Conservation (phyloP, 2,797 vertebrate genomes). For the Phrynocephalus vlangalii region DNA sequence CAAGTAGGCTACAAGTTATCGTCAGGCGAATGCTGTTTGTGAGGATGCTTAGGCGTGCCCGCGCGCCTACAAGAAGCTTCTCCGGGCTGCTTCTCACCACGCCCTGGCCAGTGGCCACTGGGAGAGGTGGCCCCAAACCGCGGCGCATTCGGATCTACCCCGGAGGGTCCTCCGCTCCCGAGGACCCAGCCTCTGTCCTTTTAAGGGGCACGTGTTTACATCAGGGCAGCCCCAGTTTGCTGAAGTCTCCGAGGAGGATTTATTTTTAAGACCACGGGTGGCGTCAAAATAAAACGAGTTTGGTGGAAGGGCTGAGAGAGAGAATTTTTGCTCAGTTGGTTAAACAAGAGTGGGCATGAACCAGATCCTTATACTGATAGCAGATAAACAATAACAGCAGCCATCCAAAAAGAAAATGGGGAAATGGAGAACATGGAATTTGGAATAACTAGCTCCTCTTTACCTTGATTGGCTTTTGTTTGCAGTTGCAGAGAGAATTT, state of each 20-base stretch:
- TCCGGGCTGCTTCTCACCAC: neutral
- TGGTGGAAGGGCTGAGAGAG: neutral
- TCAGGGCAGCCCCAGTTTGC: neutral
- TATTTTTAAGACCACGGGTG: neutral
- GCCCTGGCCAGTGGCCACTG: too few species aligned
- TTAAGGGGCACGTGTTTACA: neutral
- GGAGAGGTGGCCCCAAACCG: neutral
- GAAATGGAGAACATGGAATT: neutral
- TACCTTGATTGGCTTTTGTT: neutral
- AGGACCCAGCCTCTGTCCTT: neutral
- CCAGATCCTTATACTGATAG: neutral
- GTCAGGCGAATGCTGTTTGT: neutral
- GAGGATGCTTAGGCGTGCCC: neutral
- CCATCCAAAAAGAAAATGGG: neutral
- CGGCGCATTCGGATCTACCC: neutral
- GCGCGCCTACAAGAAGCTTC: neutral
- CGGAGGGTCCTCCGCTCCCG: neutral
- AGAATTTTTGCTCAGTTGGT: neutral
- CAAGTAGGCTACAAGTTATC: neutral
- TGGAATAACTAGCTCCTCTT: neutral
- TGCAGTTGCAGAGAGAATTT: neutral
- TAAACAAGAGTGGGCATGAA: neutral
- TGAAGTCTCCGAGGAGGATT: neutral
- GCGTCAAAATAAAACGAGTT: neutral
- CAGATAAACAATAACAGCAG: neutral